phyloP scores from a whole-genome alignment of 2,113 vertebrate species.

The Phyllostomus discolor region DNA sequence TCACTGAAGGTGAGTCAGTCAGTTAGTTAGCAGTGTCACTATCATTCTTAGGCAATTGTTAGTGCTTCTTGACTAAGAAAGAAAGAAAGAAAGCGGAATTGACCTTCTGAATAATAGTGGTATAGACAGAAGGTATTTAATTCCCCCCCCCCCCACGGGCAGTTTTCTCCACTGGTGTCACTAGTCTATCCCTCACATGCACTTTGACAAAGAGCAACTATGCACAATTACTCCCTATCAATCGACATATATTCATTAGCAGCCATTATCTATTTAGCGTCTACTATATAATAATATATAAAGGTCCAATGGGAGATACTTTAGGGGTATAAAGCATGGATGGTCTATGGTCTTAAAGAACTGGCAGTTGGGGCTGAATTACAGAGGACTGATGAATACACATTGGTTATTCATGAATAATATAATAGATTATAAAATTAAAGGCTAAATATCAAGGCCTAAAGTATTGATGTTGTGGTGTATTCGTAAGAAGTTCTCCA shows the following conservation, averaged over 20 bases:
- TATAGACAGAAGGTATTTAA: not conserved
- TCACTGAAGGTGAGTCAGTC: not conserved
- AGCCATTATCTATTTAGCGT: not conserved
- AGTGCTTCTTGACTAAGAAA: not conserved
- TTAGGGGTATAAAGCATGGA: not conserved
- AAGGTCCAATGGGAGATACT: not conserved
- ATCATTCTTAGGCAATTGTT: not conserved
- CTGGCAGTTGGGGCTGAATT: not conserved
- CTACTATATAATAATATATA: not conserved
- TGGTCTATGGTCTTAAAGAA: not conserved
- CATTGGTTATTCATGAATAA: not conserved
- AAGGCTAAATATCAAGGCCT: not conserved
- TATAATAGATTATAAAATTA: not conserved
- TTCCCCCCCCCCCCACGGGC: rapidly evolving
- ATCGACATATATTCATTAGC: not conserved
- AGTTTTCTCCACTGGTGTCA: not conserved
- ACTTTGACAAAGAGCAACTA: not conserved
- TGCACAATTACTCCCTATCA: not conserved
- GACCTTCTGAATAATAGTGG: not conserved
- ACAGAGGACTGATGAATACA: not conserved
- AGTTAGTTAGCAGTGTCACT: not conserved
- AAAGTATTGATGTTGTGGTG: not conserved
- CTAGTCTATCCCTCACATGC: not conserved
- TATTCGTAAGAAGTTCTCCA: not conserved
- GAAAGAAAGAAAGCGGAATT: not conserved